Percentiles rank a stretch among this genome's conserved stretches.
phyloP scores from a whole-genome alignment of 2,797 vertebrate genomes.

The Thalassophryne amazonica region DNA sequence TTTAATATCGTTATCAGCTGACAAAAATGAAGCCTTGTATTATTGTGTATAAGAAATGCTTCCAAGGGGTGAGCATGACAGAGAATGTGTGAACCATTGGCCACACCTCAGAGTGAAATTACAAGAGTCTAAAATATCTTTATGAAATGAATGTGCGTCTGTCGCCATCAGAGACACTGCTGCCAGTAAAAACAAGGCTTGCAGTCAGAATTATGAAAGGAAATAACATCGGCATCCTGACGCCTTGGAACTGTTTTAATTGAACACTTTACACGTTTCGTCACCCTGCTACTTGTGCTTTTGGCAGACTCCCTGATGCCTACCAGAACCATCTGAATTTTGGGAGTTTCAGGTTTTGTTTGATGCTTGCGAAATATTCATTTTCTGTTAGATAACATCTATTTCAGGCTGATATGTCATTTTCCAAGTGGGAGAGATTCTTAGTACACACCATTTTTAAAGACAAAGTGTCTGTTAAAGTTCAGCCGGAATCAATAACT shows the following conservation, averaged over 20 bases:
- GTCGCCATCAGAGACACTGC: slow-evolving; percentile 8
- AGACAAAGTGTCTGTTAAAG: slow-evolving; percentile 33
- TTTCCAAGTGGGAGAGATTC: slow-evolving; percentile 39
- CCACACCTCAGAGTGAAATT: background rate
- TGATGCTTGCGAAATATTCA: slow-evolving; percentile 34
- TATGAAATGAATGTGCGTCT: slow-evolving; percentile 5
- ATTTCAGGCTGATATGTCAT: slow-evolving; percentile 28
- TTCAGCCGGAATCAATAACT: slow-evolving; percentile 28
- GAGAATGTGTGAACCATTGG: too few species aligned
- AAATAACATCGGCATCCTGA: slow-evolving; percentile 26
- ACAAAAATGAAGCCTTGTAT: too few species aligned
- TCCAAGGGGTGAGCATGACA: too few species aligned
- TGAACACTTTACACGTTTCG: slow-evolving; percentile 43
- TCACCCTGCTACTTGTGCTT: slow-evolving; percentile 49
- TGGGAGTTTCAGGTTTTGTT: slow-evolving; percentile 38
- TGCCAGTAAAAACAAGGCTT: slow-evolving; percentile 25
- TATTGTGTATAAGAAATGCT: too few species aligned
- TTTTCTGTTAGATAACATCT: slow-evolving; percentile 42
- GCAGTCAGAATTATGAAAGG: slow-evolving; percentile 43
- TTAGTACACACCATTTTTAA: slow-evolving; percentile 23
- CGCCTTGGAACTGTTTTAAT: slow-evolving; percentile 50
- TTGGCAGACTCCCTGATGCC: slow-evolving; percentile 55
- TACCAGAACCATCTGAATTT: slow-evolving; percentile 45
- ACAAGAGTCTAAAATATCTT: background rate
- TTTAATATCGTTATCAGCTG: too few species aligned